Conservation (phyloP, 64 coral and sea anemone genomes). For the Porites lutea region DNA sequence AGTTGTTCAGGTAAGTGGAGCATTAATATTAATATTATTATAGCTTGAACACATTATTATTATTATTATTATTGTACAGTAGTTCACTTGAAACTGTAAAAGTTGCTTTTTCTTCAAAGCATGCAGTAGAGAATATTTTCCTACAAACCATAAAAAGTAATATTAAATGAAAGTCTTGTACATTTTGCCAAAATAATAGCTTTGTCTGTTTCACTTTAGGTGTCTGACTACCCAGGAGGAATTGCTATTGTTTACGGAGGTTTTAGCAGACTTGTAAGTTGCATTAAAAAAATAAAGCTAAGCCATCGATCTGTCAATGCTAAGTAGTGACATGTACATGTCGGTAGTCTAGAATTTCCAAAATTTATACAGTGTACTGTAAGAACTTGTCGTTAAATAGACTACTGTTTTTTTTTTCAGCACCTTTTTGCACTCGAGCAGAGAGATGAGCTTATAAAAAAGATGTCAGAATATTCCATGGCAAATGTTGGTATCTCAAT, state of each 20-base stretch:
- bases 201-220: conserved; percentile 47
- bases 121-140: no score
- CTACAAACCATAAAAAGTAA: no score
- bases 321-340: no score
- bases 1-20: conserved; percentile 65
- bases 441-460: conserved; percentile 90
- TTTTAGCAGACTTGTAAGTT: conserved; percentile 91
- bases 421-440: conserved; percentile 92
- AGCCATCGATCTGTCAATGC: no score
- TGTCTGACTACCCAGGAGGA: conserved; percentile 96
- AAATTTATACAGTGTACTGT: no score
- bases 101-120: no score
- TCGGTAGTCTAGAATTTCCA: no score
- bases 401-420: conserved; percentile 41
- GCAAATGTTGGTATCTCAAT: conserved; percentile 83
- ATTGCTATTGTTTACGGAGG: conserved; percentile 91
- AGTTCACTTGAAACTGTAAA: no score
- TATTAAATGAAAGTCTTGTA: no score
- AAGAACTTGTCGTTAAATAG: no score
- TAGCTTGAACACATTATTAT: no score
- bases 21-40: not conserved
- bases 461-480: conserved; percentile 92
- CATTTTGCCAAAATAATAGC: not conserved
- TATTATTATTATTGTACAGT: no score
- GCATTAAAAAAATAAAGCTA: not conserved